Conservation (phyloP, 2,113 vertebrate genomes). For the Anser cygnoides region DNA sequence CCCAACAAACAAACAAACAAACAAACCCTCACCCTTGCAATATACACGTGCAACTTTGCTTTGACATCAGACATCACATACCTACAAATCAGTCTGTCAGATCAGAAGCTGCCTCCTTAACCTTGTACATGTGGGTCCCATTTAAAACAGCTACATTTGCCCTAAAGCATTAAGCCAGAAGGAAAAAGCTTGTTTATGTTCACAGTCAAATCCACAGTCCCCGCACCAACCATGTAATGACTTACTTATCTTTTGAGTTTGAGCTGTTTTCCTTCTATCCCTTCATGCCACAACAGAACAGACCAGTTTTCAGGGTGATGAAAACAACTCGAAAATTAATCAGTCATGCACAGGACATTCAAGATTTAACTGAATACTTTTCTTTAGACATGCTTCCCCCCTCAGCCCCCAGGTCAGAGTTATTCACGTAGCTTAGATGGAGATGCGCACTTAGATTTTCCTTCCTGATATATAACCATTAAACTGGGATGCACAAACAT, state of each 20-base stretch:
- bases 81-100: background rate
- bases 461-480: background rate
- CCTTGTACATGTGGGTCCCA: background rate
- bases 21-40: background rate
- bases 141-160: background rate
- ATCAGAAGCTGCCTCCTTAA: background rate
- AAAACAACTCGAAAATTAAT: conserved; percentile 28
- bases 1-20: background rate
- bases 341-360: background rate
- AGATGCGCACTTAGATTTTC: background rate
- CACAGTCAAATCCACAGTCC: conserved; percentile 18
- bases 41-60: background rate
- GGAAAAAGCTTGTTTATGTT: background rate
- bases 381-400: background rate
- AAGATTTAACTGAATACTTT: background rate
- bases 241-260: conserved; percentile 8
- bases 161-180: background rate
- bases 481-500: background rate
- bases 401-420: rapidly evolving
- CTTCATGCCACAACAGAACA: background rate
- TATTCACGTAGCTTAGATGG: background rate
- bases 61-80: background rate
- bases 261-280: background rate
- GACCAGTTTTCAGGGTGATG: conserved; percentile 2
- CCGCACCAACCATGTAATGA: rapidly evolving